Evolutionary conservation across 23 tunicate genomes (phyloP).

Genomic region (Ascidia mentula): DNA sequence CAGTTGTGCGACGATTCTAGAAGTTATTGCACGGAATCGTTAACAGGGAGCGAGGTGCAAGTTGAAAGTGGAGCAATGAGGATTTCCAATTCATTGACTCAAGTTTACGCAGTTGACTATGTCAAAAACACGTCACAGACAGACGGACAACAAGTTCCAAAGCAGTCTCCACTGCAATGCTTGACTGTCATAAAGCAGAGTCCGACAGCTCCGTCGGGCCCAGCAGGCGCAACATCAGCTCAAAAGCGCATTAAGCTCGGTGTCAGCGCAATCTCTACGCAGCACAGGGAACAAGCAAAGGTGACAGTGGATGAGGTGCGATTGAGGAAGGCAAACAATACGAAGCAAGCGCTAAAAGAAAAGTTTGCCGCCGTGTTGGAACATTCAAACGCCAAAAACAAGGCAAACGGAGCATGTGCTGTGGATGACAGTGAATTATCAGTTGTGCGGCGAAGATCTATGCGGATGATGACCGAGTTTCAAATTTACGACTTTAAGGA

Average conservation of each 20-base stretch:
- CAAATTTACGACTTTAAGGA: slow-evolving; percentile 64
- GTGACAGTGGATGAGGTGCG: not conserved
- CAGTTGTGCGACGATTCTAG: not conserved
- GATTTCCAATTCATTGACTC: not conserved
- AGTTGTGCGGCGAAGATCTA: slow-evolving; percentile 59
- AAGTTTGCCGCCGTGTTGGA: slow-evolving; percentile 51
- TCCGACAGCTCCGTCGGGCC: slow-evolving; percentile 4
- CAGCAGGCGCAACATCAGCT: slow-evolving; percentile 6
- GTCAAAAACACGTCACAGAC: not conserved
- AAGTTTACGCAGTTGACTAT: slow-evolving; percentile 4
- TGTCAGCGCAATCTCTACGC: slow-evolving; percentile 37
- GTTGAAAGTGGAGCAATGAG: not conserved
- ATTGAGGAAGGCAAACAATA: slow-evolving; percentile 30
- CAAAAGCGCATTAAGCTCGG: slow-evolving; percentile 57
- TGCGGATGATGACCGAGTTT: slow-evolving; percentile 83
- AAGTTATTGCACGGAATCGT: not conserved
- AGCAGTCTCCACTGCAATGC: slow-evolving; percentile 18
- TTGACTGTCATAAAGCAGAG: slow-evolving; percentile 25
- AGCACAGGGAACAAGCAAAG: not conserved
- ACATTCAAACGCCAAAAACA: slow-evolving; percentile 12
- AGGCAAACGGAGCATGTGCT: not conserved
- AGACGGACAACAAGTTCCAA: slow-evolving; percentile 3
- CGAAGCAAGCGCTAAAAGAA: slow-evolving; percentile 37
- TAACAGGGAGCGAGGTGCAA: not conserved
- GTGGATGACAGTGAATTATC: slow-evolving; percentile 38